Percentiles rank a stretch among this genome's conserved stretches.
phyloP scores from a whole-genome alignment of 2,113 vertebrate genomes.

The Ptilonorhynchus violaceus region DNA sequence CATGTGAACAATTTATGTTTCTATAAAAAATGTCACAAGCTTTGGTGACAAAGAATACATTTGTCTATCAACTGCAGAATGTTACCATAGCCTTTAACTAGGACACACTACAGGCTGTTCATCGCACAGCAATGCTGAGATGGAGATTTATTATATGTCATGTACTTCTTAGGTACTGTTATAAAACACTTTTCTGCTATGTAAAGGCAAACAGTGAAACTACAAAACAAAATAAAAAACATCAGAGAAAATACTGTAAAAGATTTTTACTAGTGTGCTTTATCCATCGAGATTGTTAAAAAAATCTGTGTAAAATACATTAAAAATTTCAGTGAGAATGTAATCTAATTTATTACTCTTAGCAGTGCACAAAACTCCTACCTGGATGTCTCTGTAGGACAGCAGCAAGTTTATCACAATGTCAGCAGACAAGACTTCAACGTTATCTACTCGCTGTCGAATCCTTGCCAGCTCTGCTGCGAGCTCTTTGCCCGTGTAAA shows the following conservation, averaged over 20 bases:
- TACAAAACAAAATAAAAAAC: neutral
- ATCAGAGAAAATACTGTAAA: neutral
- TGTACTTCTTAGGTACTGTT: neutral
- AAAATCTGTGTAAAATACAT: neutral
- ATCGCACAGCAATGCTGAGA: neutral
- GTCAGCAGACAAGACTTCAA: constrained; percentile 95
- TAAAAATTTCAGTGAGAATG: neutral
- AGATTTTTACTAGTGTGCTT: neutral
- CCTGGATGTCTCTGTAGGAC: constrained; percentile 98
- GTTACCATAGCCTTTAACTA: neutral
- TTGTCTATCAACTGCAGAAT: neutral
- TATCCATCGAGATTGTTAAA: neutral
- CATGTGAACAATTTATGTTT: neutral
- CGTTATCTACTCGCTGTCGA: constrained; percentile 92
- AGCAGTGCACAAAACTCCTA: constrained; percentile 41
- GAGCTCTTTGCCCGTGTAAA: constrained; percentile 89
- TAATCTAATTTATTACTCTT: neutral
- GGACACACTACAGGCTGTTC: neutral
- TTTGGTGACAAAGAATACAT: neutral
- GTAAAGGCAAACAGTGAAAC: neutral
- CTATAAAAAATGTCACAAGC: neutral
- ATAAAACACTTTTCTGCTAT: neutral
- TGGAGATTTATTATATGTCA: neutral
- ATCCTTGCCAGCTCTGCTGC: constrained; percentile 90
- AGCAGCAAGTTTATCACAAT: constrained; percentile 95